Evolutionary conservation across 92 coral and sea anemone genomes (phyloP), one percentile per base, ranked within the genome.

Genomic region (Epizoanthus fatuus): DNA sequence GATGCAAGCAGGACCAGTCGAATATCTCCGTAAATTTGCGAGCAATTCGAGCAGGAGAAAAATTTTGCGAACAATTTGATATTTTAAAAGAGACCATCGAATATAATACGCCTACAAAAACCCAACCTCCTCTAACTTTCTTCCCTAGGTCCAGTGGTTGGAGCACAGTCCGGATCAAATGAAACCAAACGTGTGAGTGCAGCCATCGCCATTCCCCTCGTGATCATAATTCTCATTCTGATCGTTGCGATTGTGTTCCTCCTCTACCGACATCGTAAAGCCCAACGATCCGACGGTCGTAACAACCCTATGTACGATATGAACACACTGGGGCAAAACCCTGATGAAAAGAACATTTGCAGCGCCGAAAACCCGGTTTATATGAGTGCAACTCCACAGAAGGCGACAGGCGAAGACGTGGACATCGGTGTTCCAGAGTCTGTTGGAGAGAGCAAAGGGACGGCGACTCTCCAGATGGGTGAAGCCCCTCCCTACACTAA

Each of bases 351-450:
- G 37, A 35, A 54, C 15, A 5, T 16, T 4, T 29, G 42, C 5
- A 69, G 42, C 7, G 44, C 47, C 14, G 82, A 62, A 15, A 77
- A 77, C 22, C 82, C 70, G 22, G 44, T 77, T 17, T 77, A 77
- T 29, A 69, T 54, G 16, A 11, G 54, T 19, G 52, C 81, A 11
- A 9, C 32, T 17, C 69, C 3, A 1, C 39, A 19, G 56, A 55
- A 59, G 56, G 15, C 55, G 59, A 20, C 2, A 59, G 69, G 47
- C 20, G 32, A 42, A 14, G 11, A 60, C 4, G 4, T 3, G 5
- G 53, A 49, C 11, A 49, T 10, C 14, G 53, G 12, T 49, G 53
- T 8, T 2, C 13, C 9, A 49, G 13, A 49, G 10, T 1, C 13
- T 49, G 53, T 10, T 49, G 53, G 53, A 49, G 53, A 49, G 11